Evolutionary conservation across 2,797 vertebrate species (phyloP).

Genomic region (Fundulus diaphanus): DNA sequence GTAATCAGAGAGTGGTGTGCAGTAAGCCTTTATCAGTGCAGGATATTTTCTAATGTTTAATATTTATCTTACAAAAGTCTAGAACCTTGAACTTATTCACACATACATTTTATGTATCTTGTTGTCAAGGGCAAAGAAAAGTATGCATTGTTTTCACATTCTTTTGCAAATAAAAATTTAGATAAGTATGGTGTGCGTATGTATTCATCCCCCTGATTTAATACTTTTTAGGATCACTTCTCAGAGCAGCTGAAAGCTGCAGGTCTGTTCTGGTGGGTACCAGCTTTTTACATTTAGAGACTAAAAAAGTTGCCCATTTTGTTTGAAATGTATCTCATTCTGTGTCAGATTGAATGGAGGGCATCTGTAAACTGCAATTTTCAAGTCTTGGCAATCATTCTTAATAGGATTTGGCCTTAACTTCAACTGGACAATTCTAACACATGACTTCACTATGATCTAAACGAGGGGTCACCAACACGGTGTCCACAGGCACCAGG

Average conservation of each 20-base stretch:
- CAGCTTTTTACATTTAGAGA: neutral
- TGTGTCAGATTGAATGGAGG: neutral
- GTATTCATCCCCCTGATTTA: neutral
- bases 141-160: neutral
- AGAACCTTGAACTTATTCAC: neutral
- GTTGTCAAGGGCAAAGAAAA: neutral
- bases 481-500: no score
- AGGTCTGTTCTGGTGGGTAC: neutral
- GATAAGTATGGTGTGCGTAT: neutral
- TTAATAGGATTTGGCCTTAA: no score
- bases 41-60: neutral
- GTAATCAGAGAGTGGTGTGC: constrained; percentile 59
- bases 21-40: neutral
- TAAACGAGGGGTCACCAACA: no score
- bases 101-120: neutral
- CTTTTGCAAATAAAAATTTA: neutral
- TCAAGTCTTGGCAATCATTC: neutral
- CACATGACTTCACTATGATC: neutral
- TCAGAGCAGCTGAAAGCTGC: neutral
- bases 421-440: neutral
- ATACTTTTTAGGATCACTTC: neutral
- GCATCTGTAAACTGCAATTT: neutral
- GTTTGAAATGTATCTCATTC: no score
- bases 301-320: neutral
- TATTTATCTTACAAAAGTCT: neutral